Evolutionary conservation across 1,140 invertebrate genomes (phyloP).

Genomic region (Zaprionus tsacasi): DNA sequence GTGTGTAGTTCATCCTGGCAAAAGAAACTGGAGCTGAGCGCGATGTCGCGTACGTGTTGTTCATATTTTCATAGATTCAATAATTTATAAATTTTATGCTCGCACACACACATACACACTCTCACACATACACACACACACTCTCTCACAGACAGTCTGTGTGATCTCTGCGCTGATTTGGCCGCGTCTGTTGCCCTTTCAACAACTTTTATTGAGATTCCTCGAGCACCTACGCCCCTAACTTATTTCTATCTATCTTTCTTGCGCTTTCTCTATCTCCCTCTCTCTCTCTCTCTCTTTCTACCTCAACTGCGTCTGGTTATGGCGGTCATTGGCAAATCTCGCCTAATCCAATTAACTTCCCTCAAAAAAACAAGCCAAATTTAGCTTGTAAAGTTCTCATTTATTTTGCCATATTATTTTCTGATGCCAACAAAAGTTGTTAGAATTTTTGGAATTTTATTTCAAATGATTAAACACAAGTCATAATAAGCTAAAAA

Average conservation of each 20-base stretch:
- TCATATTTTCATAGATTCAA: conserved; percentile 83
- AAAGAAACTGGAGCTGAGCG: conserved; percentile 18
- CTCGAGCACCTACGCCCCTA: conserved; percentile 37
- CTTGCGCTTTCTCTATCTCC: background rate
- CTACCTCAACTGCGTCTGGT: background rate
- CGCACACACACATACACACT: conserved; percentile 42
- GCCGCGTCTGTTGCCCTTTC: conserved; percentile 37
- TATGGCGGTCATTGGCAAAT: no score
- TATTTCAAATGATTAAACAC: no score
- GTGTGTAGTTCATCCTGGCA: conserved; percentile 48
- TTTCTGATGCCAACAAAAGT: no score
- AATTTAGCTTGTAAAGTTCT: background rate
- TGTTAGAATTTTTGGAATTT: no score
- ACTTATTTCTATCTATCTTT: no score
- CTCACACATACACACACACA: conserved; percentile 17
- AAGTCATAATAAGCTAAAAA: no score
- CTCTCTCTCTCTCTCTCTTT: background rate
- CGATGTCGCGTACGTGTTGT: conserved; percentile 70
- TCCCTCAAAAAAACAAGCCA: background rate
- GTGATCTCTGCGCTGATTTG: conserved; percentile 69
- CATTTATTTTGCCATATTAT: background rate
- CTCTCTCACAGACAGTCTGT: conserved; percentile 15
- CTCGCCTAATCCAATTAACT: conserved; percentile 15
- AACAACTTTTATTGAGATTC: conserved; percentile 74
- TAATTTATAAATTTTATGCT: conserved; percentile 79